These are phyloP conservation scores for Chanos chanos DNA, from an alignment of 2,797 vertebrate genomes.

Conservation along the genomic window DNA sequence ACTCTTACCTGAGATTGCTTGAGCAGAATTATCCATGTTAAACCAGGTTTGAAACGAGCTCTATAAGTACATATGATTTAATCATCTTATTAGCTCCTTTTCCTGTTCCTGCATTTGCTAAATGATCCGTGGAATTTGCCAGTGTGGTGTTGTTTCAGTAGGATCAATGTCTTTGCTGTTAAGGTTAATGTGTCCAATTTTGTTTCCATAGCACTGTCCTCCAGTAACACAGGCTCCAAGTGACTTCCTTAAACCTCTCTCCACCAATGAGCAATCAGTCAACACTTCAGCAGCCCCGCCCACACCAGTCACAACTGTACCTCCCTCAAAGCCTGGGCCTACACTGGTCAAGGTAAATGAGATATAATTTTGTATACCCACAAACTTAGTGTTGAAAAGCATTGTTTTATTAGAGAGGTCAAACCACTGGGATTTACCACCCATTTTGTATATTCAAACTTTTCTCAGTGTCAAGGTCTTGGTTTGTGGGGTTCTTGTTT, in stretches of 20 bases:
- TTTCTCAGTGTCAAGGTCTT: too few species aligned
- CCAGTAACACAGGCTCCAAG: slow-evolving; percentile 66
- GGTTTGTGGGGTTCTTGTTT: too few species aligned
- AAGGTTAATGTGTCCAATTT: too few species aligned
- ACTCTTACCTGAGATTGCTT: background rate
- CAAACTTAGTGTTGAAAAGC: too few species aligned
- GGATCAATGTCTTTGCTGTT: too few species aligned
- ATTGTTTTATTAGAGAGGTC: too few species aligned
- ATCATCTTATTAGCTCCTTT: background rate
- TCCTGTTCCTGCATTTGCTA: too few species aligned
- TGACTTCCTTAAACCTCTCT: slow-evolving; percentile 82
- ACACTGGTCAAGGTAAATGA: slow-evolving; percentile 85
- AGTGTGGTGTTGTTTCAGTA: too few species aligned
- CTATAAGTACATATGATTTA: too few species aligned
- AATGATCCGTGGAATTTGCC: too few species aligned
- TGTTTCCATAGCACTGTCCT: slow-evolving; percentile 66
- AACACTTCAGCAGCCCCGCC: slow-evolving; percentile 58
- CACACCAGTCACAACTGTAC: slow-evolving; percentile 58
- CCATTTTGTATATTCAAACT: too few species aligned
- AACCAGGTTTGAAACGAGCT: background rate
- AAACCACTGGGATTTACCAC: too few species aligned
- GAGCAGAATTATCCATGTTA: background rate
- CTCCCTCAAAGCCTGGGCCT: slow-evolving; percentile 78
- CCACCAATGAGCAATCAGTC: slow-evolving; percentile 64
- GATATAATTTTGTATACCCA: background rate